Conservation (phyloP, 2,888 invertebrate species). For the Tinea trinotella region DNA sequence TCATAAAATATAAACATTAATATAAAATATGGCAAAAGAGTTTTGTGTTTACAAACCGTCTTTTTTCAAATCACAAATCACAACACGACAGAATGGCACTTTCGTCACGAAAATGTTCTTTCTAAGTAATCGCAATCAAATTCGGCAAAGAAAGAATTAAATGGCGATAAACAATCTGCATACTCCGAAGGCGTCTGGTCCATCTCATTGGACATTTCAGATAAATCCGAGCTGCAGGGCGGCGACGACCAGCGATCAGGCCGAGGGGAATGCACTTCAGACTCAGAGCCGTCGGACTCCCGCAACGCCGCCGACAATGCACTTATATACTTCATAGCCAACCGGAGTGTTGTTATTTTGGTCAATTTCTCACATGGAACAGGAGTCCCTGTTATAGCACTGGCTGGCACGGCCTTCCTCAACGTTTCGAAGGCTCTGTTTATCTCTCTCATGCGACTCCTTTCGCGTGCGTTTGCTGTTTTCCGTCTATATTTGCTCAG, state of each 20-base stretch:
- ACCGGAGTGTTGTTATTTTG: slow-evolving; percentile 88
- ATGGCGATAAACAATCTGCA: slow-evolving; percentile 71
- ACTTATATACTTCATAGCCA: slow-evolving; percentile 91
- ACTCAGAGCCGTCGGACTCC: slow-evolving; percentile 39
- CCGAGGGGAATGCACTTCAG: slow-evolving; percentile 27
- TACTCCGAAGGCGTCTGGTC: slow-evolving; percentile 64
- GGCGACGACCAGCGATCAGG: slow-evolving; percentile 61
- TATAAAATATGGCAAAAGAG: slow-evolving; percentile 63
- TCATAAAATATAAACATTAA: slow-evolving; percentile 30
- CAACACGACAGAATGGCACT: slow-evolving; percentile 33
- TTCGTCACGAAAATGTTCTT: slow-evolving; percentile 64
- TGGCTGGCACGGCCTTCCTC: slow-evolving; percentile 80
- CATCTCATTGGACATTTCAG: slow-evolving; percentile 61
- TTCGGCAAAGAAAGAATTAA: slow-evolving; percentile 69
- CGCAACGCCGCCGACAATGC: slow-evolving; percentile 79
- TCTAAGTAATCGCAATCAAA: slow-evolving; percentile 65
- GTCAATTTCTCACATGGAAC: slow-evolving; percentile 84
- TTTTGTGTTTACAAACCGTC: slow-evolving; percentile 27
- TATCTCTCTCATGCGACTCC: slow-evolving; percentile 91
- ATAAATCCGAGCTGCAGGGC: slow-evolving; percentile 60
- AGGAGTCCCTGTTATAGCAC: slow-evolving; percentile 63
- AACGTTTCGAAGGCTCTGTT: slow-evolving; percentile 90
- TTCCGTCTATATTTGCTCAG: slow-evolving; percentile 91
- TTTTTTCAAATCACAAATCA: slow-evolving; percentile 9
- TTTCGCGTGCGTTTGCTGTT: slow-evolving; percentile 91